Base-by-base conservation (phyloP, 2,113 vertebrate genomes). In the Gymnogyps californianus region DNA sequence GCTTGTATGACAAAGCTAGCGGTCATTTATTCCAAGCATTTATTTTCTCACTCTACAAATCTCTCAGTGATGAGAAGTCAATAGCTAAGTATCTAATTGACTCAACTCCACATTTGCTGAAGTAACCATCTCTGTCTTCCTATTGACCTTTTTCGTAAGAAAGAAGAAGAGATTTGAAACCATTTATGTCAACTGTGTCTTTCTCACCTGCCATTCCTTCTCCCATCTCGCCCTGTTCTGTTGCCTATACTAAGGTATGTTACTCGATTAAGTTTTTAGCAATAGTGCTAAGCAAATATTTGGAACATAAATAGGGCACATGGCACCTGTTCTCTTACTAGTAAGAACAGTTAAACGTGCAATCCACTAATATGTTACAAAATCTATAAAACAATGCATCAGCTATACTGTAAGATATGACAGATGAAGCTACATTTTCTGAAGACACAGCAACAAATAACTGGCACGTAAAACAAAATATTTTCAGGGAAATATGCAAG, bases 401-500 rank as follows among this genome's bases (percentile, higher is more conserved):
- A 83, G 6, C 70, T 70, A 1, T 46, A 26, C 44, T 65, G 0
- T 26, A 49, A 71, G 15, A 32, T 7, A 54, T 6, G 9, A 47
- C 34, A 62, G 78, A 58, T 46, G 26, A 87, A 64, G 71, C 13
- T 40, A 26, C 3, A 12, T 32, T 82, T 90, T 65, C 51, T 54
- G 22, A 70, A 90, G 19, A 42, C 6, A 38, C 0, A 88, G 32
- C 22, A 90, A 47, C 2, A 72, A 77, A 69, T 26, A 52, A 3
- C 19, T 51, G 26, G 13, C 10, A 65, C 0, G 0, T 9, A 74
- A 77, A 2, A 67, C 7, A 24, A 54, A 47, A 0, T 34, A 72
- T 64, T 70, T 86, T 80, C 24, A 55, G 31, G 29, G 13, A 55
- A 55, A 54, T 2, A 47, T 2, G 8, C 34, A 66, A 89, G 34